A percentile compares a stretch with the other conserved stretches of the same genome.
These are phyloP conservation scores for Leucophenga montana DNA, from an alignment of 2,888 invertebrate genomes.

Conservation along the genomic window DNA sequence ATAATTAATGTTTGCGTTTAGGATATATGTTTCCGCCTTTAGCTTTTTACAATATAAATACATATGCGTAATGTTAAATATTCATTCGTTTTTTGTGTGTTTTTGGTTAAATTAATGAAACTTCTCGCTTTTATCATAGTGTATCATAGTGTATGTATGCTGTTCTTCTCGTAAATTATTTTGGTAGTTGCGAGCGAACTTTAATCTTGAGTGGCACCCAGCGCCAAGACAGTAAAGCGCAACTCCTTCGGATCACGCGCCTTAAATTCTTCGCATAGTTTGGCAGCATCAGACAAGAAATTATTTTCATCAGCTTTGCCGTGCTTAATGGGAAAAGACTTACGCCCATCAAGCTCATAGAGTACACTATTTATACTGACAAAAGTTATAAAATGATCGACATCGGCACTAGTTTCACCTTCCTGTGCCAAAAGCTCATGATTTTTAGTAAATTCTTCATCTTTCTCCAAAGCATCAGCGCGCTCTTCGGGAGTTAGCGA, in stretches of 20 bases:
- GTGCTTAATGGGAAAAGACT: conserved; percentile 87
- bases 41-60: conserved; percentile 36
- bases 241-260: conserved; percentile 89
- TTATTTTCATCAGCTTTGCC: conserved; percentile 83
- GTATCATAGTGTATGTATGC: conserved; percentile 41
- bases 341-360: conserved; percentile 91
- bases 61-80: conserved; percentile 39
- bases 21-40: not conserved
- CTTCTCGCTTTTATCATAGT: conserved; percentile 34
- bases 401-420: conserved; percentile 91
- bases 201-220: conserved; percentile 78
- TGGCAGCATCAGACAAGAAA: conserved; percentile 86
- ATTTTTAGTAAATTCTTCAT: conserved; percentile 82
- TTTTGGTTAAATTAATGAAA: conserved; percentile 22
- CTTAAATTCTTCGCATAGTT: conserved; percentile 89
- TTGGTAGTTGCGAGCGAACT: not conserved
- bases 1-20: not conserved
- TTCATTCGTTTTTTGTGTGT: not conserved
- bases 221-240: conserved; percentile 90
- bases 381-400: conserved; percentile 93
- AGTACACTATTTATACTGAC: conserved; percentile 85
- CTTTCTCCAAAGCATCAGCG: conserved; percentile 83
- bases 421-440: conserved; percentile 91
- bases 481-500: conserved; percentile 81
- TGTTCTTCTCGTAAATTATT: too few relatives aligned